Evolutionary conservation across 2,797 vertebrate species (phyloP).

Genomic region (Microctenopoma stevenorrisi): DNA sequence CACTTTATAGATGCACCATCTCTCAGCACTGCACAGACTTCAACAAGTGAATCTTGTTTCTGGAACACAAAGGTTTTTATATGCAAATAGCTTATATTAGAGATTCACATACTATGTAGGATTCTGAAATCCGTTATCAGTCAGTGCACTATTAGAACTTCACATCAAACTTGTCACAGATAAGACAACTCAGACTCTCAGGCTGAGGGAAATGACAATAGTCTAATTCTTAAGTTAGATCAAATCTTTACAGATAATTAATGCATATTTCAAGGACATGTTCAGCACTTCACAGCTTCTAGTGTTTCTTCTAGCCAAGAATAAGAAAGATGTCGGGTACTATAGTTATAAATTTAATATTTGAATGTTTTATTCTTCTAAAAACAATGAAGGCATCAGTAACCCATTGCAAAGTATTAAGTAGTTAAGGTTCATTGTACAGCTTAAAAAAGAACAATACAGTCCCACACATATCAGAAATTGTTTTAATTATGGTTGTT

Average conservation of each 20-base stretch:
- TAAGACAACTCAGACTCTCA: constrained; percentile 1
- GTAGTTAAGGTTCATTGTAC: too few species aligned
- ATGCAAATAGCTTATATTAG: constrained; percentile 41
- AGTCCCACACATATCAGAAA: too few species aligned
- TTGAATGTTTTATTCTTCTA: background rate
- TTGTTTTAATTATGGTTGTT: too few species aligned
- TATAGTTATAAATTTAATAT: background rate
- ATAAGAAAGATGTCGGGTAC: background rate
- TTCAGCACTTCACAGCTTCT: background rate
- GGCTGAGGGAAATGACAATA: constrained; percentile 11
- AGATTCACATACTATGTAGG: constrained; percentile 34
- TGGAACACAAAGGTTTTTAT: constrained; percentile 34
- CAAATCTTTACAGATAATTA: constrained; percentile 21
- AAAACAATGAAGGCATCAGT: background rate
- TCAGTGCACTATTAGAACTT: background rate
- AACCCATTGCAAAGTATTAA: too few species aligned
- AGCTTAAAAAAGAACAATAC: too few species aligned
- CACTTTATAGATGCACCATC: constrained; percentile 8
- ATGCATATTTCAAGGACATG: constrained; percentile 27
- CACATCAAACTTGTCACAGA: constrained; percentile 13
- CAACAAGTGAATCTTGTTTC: constrained; percentile 10
- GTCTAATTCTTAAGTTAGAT: constrained; percentile 33
- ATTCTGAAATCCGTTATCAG: constrained; percentile 29
- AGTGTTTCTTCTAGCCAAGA: constrained; percentile 2
- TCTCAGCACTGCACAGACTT: background rate